Base-by-base conservation (phyloP, 2,113 vertebrate species). In the Myiozetetes cayanensis region DNA sequence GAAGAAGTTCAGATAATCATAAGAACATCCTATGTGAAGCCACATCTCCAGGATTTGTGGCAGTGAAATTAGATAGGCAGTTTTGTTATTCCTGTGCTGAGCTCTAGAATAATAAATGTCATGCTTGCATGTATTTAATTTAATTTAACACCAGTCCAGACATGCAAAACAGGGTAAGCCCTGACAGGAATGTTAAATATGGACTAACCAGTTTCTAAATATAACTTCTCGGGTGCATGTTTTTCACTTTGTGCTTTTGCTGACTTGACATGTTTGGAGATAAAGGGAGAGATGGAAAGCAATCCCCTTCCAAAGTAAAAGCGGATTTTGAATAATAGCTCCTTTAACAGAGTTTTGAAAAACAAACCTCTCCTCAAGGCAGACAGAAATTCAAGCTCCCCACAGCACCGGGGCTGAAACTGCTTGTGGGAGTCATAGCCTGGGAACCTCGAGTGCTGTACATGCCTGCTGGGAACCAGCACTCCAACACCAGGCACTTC, bases 141-240 rank as follows among this genome's bases (percentile, higher is more conserved):
- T 97, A 94, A 91, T 95, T 96, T 95, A 96, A 95, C 94, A 95
- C 93, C 85, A 96, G 96, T 84, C 90, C 94, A 95, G 96, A 97
- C 97, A 96, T 95, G 97, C 95, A 94, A 97, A 97, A 95, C 81
- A 95, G 91, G 33, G 62, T 94, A 95, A 96, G 93, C 80, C 91
- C 89, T 87, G 90, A 82, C 71, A 97, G 94, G 96, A 97, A 98
- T 97, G 93, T 90, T 93, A 96, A 96, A 96, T 94, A 96, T 12
- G 30, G 94, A 95, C 89, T 87, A 97, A 96, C 81, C 72, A 68
- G 73, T 76, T 93, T 94, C 97, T 97, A 95, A 97, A 97, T 96
- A 97, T 96, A 97, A 72, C 91, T 88, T 61, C 67, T 94, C 81
- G 81, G 93, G 83, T 89, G 91, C 88, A 72, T 96, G 96, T 94